These are phyloP conservation scores for Brachionus calyciflorus DNA, from an alignment of 1,140 invertebrate species.

Conservation along the genomic window DNA sequence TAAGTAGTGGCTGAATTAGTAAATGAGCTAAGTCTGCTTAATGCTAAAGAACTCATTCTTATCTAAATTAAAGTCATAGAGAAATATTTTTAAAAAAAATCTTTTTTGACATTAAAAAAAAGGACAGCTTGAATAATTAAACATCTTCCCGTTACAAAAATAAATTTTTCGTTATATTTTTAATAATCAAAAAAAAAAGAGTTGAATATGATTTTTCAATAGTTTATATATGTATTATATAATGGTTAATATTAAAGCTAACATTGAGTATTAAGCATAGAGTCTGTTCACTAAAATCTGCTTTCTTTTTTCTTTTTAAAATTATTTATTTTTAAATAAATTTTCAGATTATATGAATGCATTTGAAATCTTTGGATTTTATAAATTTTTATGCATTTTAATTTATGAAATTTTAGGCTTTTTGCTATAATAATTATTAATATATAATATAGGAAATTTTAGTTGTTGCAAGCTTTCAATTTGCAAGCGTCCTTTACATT, in stretches of 20 bases:
- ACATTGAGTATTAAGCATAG: neutral
- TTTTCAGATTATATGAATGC: no score
- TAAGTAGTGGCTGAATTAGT: conserved; percentile 29
- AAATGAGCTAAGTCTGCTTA: conserved; percentile 32
- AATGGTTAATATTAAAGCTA: neutral
- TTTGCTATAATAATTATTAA: no score
- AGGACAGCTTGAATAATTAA: neutral
- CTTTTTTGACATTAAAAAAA: no score
- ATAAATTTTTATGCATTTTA: neutral
- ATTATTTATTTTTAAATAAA: no score
- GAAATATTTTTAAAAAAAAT: no score
- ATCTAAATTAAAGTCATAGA: neutral
- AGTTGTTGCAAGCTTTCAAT: no score
- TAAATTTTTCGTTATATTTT: no score
- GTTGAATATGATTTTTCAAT: neutral
- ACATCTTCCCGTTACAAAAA: no score
- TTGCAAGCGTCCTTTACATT: conserved; percentile 25
- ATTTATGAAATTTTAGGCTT: neutral
- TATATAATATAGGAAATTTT: no score
- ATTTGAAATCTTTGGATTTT: neutral
- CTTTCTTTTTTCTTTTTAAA: no score
- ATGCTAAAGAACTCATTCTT: conserved; percentile 38
- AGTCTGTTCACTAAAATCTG: conserved; percentile 28
- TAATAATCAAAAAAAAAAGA: no score
- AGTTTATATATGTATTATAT: conserved; percentile 1